Conservation (phyloP, 2,113 vertebrate species). For the Hydrolagus affinis region DNA sequence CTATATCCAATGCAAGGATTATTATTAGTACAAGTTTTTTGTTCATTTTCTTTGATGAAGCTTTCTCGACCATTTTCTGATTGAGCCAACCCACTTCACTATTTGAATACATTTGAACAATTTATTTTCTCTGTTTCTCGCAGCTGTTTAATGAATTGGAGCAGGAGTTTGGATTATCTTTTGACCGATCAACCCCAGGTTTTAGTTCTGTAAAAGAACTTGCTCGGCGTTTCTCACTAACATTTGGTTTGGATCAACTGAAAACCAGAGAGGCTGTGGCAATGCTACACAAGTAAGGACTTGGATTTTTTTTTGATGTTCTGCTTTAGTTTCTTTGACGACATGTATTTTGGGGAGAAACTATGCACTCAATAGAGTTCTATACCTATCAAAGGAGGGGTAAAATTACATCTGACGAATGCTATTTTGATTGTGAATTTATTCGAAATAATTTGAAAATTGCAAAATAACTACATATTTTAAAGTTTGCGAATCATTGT, state of each 20-base stretch:
- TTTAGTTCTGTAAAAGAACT: slow-evolving; percentile 98
- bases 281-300: slow-evolving; percentile 94
- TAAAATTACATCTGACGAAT: neutral
- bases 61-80: neutral
- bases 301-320: slow-evolving; percentile 38
- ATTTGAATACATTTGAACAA: neutral
- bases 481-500: neutral
- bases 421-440: neutral
- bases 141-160: slow-evolving; percentile 98
- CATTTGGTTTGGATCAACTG: slow-evolving; percentile 92
- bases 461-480: neutral
- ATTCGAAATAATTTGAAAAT: neutral
- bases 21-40: no score
- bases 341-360: neutral
- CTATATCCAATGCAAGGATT: no score
- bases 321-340: neutral
- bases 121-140: slow-evolving; percentile 31
- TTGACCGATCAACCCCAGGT: slow-evolving; percentile 83
- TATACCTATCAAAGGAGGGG: neutral
- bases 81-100: slow-evolving; percentile 17
- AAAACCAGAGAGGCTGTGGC: slow-evolving; percentile 98
- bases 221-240: slow-evolving; percentile 92
- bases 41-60: neutral
- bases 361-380: neutral
- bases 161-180: slow-evolving; percentile 86